A percentile compares a stretch with the other conserved stretches of the same genome.
phyloP scores from a whole-genome alignment of 2,797 vertebrate genomes.

The Peromyscus attwateri region DNA sequence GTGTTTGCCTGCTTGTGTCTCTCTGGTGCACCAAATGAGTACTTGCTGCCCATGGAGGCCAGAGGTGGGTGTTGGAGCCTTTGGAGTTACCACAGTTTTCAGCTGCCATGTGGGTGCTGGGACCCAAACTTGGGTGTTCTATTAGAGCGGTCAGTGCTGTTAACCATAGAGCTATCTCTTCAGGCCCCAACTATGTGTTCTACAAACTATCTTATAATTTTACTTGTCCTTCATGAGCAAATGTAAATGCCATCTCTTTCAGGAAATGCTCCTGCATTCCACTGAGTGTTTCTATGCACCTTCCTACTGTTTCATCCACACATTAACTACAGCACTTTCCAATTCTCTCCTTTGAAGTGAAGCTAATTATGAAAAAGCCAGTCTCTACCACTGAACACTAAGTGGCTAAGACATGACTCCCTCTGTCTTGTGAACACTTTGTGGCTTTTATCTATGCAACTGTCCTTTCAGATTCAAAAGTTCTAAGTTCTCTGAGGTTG shows the following conservation, averaged over 20 bases:
- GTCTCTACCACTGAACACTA: neutral
- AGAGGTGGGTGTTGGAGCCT: neutral
- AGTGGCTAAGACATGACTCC: neutral
- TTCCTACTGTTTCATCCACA: neutral
- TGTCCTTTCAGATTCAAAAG: constrained; percentile 11
- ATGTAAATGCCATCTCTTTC: neutral
- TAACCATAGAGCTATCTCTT: neutral
- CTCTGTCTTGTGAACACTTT: neutral
- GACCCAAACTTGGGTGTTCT: neutral
- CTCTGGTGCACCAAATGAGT: neutral
- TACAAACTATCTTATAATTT: neutral
- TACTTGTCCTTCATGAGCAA: neutral
- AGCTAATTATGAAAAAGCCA: neutral
- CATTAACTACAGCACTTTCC: neutral
- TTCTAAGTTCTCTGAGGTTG: neutral
- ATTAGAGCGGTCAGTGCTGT: neutral
- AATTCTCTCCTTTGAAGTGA: neutral
- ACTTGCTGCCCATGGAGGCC: neutral
- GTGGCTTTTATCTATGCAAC: neutral
- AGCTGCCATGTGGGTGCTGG: neutral
- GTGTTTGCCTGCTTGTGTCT: too few species aligned
- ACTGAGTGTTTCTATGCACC: neutral
- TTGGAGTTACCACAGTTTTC: neutral
- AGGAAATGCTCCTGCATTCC: neutral
- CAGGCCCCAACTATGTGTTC: neutral